phyloP scores from a whole-genome alignment of 1,140 invertebrate genomes.

The Gryllus bimaculatus region DNA sequence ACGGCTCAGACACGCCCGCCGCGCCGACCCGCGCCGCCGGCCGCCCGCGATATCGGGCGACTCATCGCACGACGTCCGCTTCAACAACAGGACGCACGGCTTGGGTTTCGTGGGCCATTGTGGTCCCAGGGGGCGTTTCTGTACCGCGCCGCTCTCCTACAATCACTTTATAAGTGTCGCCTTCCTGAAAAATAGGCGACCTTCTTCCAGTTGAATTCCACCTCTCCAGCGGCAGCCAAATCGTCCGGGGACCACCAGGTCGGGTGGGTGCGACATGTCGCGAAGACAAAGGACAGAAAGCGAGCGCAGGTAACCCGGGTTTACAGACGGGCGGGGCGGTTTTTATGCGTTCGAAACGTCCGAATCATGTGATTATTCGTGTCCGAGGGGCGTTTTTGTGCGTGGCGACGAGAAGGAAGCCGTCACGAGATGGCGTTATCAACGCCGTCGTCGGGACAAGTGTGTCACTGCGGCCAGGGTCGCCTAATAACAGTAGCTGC shows the following conservation, averaged over 20 bases:
- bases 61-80: no score
- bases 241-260: neutral
- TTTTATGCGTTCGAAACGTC: neutral
- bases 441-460: neutral
- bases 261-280: neutral
- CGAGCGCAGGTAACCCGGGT: neutral
- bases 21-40: no score
- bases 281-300: neutral
- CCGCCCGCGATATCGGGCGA: no score
- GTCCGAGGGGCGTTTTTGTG: neutral
- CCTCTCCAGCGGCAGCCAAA: neutral
- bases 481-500: neutral
- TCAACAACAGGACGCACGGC: no score
- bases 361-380: neutral
- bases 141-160: neutral
- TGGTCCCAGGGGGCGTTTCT: neutral
- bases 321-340: neutral
- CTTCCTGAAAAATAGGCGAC: neutral
- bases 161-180: neutral
- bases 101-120: neutral
- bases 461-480: neutral
- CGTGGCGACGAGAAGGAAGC: neutral
- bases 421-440: neutral
- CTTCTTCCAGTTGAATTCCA: neutral
- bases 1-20: no score